Conservation (phyloP, 1,140 invertebrate species). For the Aphelenchoides fujianensis region DNA sequence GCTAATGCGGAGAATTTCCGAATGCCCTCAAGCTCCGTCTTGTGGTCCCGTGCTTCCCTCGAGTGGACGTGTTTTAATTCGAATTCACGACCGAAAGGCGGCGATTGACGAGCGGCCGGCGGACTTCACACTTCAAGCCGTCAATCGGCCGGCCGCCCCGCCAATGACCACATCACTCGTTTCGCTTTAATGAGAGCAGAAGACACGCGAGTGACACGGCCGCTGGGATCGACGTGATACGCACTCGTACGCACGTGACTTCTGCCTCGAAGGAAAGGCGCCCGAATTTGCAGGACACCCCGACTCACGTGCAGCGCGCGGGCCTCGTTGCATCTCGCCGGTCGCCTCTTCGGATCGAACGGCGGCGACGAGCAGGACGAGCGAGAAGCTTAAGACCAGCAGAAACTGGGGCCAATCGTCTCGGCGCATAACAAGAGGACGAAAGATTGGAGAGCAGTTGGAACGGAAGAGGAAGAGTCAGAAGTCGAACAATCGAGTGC, state of each 20-base stretch:
- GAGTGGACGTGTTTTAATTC: too few species aligned
- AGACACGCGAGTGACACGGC: background rate
- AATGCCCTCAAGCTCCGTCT: background rate
- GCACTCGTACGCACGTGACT: too few species aligned
- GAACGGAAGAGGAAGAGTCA: too few species aligned
- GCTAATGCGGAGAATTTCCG: background rate
- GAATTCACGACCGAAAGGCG: too few species aligned
- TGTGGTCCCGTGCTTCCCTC: background rate
- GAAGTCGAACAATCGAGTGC: too few species aligned
- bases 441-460: too few species aligned
- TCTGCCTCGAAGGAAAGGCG: too few species aligned
- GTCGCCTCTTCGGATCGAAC: background rate
- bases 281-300: background rate
- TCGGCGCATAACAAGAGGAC: too few species aligned
- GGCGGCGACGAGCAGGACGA: background rate
- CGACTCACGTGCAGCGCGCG: slow-evolving; percentile 5
- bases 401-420: slow-evolving; percentile 26
- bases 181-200: background rate
- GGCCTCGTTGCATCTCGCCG: background rate
- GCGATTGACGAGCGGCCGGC: too few species aligned
- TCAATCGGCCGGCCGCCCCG: background rate
- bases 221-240: background rate
- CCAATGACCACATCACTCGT: too few species aligned
- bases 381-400: slow-evolving; percentile 28
- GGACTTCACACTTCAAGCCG: background rate